phyloP scores from a whole-genome alignment of 2,797 vertebrate species.

The Typhlichthys subterraneus region DNA sequence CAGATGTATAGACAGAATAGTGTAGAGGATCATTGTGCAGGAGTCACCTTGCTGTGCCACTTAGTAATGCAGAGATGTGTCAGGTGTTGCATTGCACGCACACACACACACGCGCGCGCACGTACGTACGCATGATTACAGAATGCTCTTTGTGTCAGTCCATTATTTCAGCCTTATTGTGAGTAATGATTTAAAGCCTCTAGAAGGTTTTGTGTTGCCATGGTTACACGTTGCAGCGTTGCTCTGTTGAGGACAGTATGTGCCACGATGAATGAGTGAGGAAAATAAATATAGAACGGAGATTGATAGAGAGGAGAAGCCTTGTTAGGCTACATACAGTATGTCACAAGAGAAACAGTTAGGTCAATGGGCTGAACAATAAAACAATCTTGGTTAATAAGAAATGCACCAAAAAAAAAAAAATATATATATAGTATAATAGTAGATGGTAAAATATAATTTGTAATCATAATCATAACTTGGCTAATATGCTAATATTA shows the following conservation, averaged over 20 bases:
- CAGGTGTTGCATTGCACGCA: background rate
- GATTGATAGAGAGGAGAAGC: conserved; percentile 4
- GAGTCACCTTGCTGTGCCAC: conserved; percentile 21
- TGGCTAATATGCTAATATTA: too few species aligned
- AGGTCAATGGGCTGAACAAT: too few species aligned
- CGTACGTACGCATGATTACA: conserved; percentile 6
- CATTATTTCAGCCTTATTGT: conserved; percentile 35
- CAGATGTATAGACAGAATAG: too few species aligned
- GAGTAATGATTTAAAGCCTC: conserved; percentile 47
- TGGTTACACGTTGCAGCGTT: conserved; percentile 54
- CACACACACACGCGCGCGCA: background rate
- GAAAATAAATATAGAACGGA: conserved; percentile 1
- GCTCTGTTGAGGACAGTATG: conserved; percentile 37
- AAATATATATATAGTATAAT: too few species aligned
- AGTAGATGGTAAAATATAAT: too few species aligned
- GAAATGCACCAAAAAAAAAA: too few species aligned
- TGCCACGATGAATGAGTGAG: conserved; percentile 11
- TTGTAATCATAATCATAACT: too few species aligned
- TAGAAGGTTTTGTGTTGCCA: conserved; percentile 65
- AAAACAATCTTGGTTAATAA: too few species aligned
- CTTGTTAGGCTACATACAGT: background rate
- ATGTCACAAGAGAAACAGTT: background rate
- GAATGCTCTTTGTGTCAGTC: conserved; percentile 9
- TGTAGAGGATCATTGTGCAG: conserved; percentile 13
- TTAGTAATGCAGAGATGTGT: conserved; percentile 10